Conservation (phyloP, 2,113 vertebrate species). For the Sorex araneus region DNA sequence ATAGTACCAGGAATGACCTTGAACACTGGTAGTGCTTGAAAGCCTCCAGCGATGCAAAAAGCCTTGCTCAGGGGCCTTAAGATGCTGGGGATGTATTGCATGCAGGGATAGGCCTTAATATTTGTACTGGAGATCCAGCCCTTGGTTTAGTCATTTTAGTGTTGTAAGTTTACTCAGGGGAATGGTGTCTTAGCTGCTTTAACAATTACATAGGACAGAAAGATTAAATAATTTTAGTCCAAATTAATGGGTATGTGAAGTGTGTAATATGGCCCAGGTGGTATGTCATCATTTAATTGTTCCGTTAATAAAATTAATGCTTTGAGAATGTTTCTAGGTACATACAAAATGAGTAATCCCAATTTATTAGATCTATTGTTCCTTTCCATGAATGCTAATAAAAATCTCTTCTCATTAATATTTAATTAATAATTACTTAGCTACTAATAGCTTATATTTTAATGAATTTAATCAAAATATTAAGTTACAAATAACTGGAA, state of each 20-base stretch:
- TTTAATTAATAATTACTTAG: constrained; percentile 8
- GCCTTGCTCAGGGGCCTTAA: too few relatives aligned
- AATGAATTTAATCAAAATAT: background rate
- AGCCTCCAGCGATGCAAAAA: too few relatives aligned
- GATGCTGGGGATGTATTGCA: too few relatives aligned
- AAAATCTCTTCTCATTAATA: background rate
- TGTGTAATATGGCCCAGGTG: background rate
- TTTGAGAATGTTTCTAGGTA: background rate
- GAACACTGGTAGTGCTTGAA: too few relatives aligned
- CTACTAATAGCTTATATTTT: background rate
- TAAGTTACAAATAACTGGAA: constrained; percentile 14
- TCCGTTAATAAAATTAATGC: constrained; percentile 10
- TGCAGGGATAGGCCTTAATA: too few relatives aligned
- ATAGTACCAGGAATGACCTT: too few relatives aligned
- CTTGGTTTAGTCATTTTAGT: background rate
- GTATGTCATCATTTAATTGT: constrained; percentile 26
- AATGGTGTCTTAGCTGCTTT: constrained; percentile 1
- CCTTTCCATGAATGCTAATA: background rate
- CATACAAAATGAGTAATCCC: background rate
- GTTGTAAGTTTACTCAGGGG: constrained; percentile 51
- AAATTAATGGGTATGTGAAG: background rate
- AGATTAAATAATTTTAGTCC: background rate
- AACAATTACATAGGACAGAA: constrained; percentile 47
- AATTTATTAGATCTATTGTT: constrained; percentile 10
- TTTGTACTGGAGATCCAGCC: too few relatives aligned